A percentile compares a stretch with the other conserved stretches of the same genome.
Conservation (phyloP, 2,113 vertebrate species). For the Dipodomys merriami region DNA sequence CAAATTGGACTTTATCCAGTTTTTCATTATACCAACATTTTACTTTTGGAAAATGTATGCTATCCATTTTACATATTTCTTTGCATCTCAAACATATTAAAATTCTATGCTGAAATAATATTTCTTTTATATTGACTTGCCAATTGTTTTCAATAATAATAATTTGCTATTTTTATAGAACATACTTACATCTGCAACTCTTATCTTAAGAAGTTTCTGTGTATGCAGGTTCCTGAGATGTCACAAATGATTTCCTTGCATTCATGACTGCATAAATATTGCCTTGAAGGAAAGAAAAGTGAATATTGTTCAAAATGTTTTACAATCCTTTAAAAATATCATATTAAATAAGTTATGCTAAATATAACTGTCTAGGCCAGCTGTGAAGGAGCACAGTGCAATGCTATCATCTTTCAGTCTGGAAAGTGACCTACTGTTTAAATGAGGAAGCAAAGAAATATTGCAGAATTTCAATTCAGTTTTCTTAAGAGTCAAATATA, state of each 20-base stretch:
- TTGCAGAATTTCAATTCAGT: not conserved
- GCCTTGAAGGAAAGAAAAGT: constrained; percentile 58
- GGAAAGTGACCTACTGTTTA: constrained; percentile 57
- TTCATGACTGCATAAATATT: constrained; percentile 59
- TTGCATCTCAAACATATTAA: constrained; percentile 26
- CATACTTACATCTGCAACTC: constrained; percentile 73
- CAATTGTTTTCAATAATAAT: constrained; percentile 56
- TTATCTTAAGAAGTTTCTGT: constrained; percentile 85
- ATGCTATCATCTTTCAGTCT: constrained; percentile 54
- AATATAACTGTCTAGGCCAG: constrained; percentile 48
- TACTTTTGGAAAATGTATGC: constrained; percentile 39
- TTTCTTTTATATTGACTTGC: constrained; percentile 58
- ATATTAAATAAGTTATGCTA: constrained; percentile 48
- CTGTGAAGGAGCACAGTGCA: not conserved
- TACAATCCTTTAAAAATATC: constrained; percentile 52
- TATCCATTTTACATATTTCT: constrained; percentile 24
- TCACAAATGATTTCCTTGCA: constrained; percentile 78
- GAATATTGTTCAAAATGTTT: constrained; percentile 67
- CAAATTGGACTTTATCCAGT: not conserved
- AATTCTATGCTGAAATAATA: constrained; percentile 25
- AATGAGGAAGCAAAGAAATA: constrained; percentile 36
- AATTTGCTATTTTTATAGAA: constrained; percentile 65
- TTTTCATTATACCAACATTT: constrained; percentile 16
- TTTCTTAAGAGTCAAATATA: constrained; percentile 42
- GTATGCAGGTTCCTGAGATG: constrained; percentile 82